A percentile compares a stretch with the other conserved stretches of the same genome.
phyloP scores from a whole-genome alignment of 2,888 invertebrate species.

The Himalopsyche japonica region DNA sequence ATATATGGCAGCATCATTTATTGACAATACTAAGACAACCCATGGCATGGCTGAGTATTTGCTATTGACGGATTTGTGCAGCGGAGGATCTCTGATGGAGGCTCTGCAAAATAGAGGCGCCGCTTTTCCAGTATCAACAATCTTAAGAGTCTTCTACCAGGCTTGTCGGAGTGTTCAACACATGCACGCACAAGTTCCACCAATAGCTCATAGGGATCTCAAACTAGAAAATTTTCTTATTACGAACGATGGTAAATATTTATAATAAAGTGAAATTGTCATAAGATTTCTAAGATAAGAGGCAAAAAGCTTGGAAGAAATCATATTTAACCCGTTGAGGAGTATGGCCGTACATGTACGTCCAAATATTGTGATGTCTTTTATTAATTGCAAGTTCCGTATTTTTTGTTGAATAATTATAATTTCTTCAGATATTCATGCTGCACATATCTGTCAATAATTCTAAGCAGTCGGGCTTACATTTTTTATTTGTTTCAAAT shows the following conservation, averaged over 20 bases:
- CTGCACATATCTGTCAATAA: no score
- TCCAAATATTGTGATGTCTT: no score
- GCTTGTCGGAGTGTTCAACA: constrained; percentile 88
- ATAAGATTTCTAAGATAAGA: no score
- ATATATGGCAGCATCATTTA: constrained; percentile 82
- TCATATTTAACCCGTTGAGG: no score
- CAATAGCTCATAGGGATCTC: constrained; percentile 94
- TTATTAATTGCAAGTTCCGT: no score
- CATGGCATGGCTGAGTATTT: constrained; percentile 89
- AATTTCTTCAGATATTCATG: no score
- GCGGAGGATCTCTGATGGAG: constrained; percentile 77
- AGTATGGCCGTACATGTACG: no score
- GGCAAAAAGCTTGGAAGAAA: no score
- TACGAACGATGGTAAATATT: constrained; percentile 69
- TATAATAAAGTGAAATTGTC: no score
- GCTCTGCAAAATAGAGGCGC: constrained; percentile 63
- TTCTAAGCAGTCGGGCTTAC: no score
- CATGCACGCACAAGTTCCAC: constrained; percentile 87
- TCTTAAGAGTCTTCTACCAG: constrained; percentile 89
- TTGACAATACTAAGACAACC: constrained; percentile 76
- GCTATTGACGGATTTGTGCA: constrained; percentile 89
- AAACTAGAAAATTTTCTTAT: constrained; percentile 95
- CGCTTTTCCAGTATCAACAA: constrained; percentile 68
- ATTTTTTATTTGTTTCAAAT: no score
- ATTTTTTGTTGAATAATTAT: no score